Conservation (phyloP, 2,888 invertebrate species). For the Clanis bilineata region DNA sequence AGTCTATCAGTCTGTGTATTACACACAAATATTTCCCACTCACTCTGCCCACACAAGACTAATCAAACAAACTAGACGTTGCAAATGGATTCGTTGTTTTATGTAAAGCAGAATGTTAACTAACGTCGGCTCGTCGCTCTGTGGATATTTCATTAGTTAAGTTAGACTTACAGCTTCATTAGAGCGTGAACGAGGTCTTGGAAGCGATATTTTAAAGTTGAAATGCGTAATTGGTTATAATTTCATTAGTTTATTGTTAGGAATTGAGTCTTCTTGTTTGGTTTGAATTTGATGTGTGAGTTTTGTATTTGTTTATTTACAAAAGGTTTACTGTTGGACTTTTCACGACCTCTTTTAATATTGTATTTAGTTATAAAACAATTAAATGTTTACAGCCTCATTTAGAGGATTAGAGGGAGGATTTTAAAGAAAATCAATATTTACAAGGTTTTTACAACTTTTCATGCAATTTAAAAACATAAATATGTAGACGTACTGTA, state of each 20-base stretch:
- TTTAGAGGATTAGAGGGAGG: too few relatives aligned
- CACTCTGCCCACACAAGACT: background rate
- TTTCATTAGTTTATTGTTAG: background rate
- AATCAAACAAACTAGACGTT: background rate
- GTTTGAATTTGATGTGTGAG: background rate
- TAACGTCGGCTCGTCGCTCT: slow-evolving; percentile 5
- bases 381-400: too few relatives aligned
- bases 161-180: slow-evolving; percentile 16
- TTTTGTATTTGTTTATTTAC: background rate
- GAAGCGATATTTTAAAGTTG: background rate
- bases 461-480: too few relatives aligned
- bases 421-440: too few relatives aligned
- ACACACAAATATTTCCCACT: background rate
- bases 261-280: background rate
- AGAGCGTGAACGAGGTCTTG: slow-evolving; percentile 3
- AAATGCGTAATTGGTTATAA: background rate
- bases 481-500: too few relatives aligned
- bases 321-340: too few relatives aligned
- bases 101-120: slow-evolving; percentile 2
- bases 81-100: slow-evolving; percentile 5
- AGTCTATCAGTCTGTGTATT: too few relatives aligned
- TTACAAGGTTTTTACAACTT: too few relatives aligned
- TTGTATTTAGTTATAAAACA: too few relatives aligned
- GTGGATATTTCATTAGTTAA: slow-evolving; percentile 18
- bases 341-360: too few relatives aligned